These are phyloP conservation scores for Cervus canadensis DNA, from an alignment of 2,113 vertebrate genomes.

Conservation along the genomic window DNA sequence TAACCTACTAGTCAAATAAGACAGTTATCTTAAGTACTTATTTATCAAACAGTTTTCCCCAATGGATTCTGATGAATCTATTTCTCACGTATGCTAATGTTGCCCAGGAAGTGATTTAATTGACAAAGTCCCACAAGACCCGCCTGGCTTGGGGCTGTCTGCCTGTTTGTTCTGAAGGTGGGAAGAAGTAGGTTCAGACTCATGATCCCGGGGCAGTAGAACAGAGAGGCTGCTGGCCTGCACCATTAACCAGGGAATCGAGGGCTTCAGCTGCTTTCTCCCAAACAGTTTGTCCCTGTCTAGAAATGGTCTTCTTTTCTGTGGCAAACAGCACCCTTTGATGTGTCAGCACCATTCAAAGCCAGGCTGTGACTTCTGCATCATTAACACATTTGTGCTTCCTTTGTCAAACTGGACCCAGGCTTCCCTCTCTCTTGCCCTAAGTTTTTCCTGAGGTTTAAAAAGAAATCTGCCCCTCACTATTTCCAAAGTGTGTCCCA, in stretches of 20 bases:
- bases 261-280: neutral
- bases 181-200: neutral
- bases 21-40: neutral
- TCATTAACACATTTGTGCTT: neutral
- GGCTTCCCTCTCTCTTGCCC: neutral
- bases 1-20: neutral
- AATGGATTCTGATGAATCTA: neutral
- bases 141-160: neutral
- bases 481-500: neutral
- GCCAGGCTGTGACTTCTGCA: neutral
- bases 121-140: neutral
- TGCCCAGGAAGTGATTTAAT: neutral
- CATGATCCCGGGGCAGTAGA: neutral
- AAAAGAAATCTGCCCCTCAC: neutral
- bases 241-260: neutral
- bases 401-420: slow-evolving; percentile 17
- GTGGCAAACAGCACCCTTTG: neutral
- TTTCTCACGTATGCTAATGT: neutral
- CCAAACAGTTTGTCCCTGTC: neutral
- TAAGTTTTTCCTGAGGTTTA: neutral
- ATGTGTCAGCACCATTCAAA: slow-evolving; percentile 25
- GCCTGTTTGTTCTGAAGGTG: neutral
- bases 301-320: slow-evolving; percentile 5
- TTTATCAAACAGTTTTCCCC: neutral
- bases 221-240: neutral